Evolutionary conservation across 1,140 invertebrate genomes (phyloP), one percentile per base, ranked within the genome.

Genomic region (Maconellicoccus hirsutus): DNA sequence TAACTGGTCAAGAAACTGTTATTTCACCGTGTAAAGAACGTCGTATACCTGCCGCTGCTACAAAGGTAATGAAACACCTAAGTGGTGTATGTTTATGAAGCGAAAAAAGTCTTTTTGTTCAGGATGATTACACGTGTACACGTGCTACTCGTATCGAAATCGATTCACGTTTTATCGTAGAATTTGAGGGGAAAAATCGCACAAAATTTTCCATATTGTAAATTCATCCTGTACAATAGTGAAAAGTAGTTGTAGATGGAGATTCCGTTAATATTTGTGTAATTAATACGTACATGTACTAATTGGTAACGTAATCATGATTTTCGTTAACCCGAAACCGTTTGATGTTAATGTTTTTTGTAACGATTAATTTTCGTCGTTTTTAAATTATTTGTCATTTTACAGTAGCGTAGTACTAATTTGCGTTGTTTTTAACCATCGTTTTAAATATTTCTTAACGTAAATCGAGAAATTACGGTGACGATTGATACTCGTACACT

Each of bases 11-110:
- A 78, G 92, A 94, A 82, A 87, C 92, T 71, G 86, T 94, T 72
- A 88, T 93, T 75, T 94, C 92, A 76, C 92, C 92, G 72, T 93
- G 91, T 82, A 85, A 91, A 78, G 91, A 93, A 82, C 84, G 89
- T 79, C 88, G 91, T 82, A 85, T 87, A 77, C 81, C 70, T 25
- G 69, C 69, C 52, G 22, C 61, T 25, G 61, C 61, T 26, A 26
- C 61, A 78, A 92, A 92, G 89, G 90, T 90, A 86, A 83, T 23
- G 19, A 27, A 52, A 29, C 22, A 33, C 29, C 4, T 33, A 33
- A 12, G 29, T 33, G 3, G 29, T 6, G 29, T 33, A 33, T 12
- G 29, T 33, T 3, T 33, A 6, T 33, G n/a, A n/a, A n/a, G n/a
- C 29, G 29, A 33, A 33, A 6, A 33, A n/a, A n/a, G n/a, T n/a